Conservation (phyloP, 2,797 vertebrate species). For the Epinephelus malabaricus region DNA sequence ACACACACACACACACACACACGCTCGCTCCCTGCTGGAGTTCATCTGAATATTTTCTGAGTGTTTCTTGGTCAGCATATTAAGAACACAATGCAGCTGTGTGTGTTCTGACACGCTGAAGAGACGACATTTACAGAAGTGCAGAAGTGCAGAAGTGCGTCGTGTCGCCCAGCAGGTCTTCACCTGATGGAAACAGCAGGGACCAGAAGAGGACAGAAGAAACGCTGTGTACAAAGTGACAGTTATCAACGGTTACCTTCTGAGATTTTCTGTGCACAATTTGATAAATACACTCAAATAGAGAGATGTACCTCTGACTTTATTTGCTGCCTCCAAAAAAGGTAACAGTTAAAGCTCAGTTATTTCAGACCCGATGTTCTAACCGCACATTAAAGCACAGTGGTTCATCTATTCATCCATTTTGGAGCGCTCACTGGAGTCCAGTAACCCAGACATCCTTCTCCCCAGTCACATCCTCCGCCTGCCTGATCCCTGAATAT, state of each 20-base stretch:
- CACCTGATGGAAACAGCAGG: not conserved
- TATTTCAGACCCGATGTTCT: too few species aligned
- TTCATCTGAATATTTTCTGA: slow-evolving; percentile 18
- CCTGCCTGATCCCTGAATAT: too few species aligned
- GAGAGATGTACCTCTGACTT: not conserved
- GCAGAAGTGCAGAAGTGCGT: not conserved
- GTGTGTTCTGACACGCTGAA: slow-evolving; percentile 20
- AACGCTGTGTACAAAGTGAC: not conserved
- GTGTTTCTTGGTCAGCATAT: slow-evolving; percentile 51
- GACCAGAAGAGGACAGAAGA: not conserved
- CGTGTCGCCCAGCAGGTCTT: too few species aligned
- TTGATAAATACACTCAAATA: not conserved
- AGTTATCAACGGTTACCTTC: not conserved
- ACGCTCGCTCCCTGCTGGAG: slow-evolving; percentile 4
- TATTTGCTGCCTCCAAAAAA: not conserved
- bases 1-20: slow-evolving; percentile 3
- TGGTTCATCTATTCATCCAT: not conserved
- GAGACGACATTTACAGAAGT: not conserved
- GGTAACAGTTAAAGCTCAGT: too few species aligned
- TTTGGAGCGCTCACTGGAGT: not conserved
- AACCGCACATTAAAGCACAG: too few species aligned
- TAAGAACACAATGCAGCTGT: slow-evolving; percentile 26
- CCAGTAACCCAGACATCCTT: not conserved
- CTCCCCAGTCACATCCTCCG: too few species aligned
- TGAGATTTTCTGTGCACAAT: not conserved